Percentiles rank a stretch among this genome's conserved stretches.
Evolutionary conservation across 2,113 vertebrate species (phyloP).

Genomic region (Psettodes erumei): DNA sequence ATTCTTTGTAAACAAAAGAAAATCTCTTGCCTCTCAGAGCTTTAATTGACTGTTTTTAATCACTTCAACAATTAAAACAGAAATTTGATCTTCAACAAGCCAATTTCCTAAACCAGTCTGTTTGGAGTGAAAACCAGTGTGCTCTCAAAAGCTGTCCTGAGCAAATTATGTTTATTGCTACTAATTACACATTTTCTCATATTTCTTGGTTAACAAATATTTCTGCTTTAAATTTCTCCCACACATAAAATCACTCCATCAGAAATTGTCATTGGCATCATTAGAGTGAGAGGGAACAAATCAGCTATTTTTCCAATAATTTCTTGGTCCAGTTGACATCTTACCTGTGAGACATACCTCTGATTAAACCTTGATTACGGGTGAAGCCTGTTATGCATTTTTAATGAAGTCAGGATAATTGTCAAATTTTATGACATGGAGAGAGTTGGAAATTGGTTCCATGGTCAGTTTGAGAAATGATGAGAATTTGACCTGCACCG

Average conservation of each 20-base stretch:
- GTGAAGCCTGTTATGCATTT: slow-evolving; percentile 90
- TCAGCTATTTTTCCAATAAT: slow-evolving; percentile 82
- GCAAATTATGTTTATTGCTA: slow-evolving; percentile 12
- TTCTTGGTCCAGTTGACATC: slow-evolving; percentile 83
- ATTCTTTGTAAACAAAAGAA: neutral
- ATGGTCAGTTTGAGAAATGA: slow-evolving; percentile 96
- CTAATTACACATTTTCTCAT: neutral
- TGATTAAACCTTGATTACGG: slow-evolving; percentile 91
- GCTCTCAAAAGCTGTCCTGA: neutral
- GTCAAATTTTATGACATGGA: slow-evolving; percentile 91
- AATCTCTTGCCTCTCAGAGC: neutral
- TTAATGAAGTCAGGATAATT: slow-evolving; percentile 94
- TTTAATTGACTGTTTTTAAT: slow-evolving; percentile 4
- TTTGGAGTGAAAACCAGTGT: neutral
- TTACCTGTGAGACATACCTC: slow-evolving; percentile 83
- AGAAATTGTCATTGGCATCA: slow-evolving; percentile 72
- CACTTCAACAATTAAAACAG: slow-evolving; percentile 1
- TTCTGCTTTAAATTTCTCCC: slow-evolving; percentile 33
- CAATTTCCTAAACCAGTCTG: slow-evolving; percentile 16
- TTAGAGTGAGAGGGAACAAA: slow-evolving; percentile 82
- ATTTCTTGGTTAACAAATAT: slow-evolving; percentile 32
- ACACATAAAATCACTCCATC: slow-evolving; percentile 40
- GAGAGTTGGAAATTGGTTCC: slow-evolving; percentile 92
- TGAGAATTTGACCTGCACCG: slow-evolving; percentile 85
- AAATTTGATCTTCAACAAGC: neutral